Percentiles rank a stretch among this genome's conserved stretches.
phyloP scores from a whole-genome alignment of 2,797 vertebrate species.

The Danio albolineatus region DNA sequence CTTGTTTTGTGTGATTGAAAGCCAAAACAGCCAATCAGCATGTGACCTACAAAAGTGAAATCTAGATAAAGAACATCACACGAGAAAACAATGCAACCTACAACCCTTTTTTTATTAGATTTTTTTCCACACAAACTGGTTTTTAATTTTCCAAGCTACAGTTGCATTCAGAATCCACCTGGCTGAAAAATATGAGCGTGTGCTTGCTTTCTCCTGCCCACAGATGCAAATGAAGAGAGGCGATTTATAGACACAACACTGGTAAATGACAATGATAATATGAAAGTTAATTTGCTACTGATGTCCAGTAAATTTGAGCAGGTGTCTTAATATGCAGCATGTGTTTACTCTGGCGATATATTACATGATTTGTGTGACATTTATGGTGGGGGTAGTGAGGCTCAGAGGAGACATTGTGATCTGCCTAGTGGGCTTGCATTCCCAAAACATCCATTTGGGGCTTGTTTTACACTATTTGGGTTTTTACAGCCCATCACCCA shows the following conservation, averaged over 20 bases:
- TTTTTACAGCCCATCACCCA: slow-evolving; percentile 75
- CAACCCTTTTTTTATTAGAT: no score
- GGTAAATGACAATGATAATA: slow-evolving; percentile 78
- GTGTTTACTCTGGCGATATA: slow-evolving; percentile 72
- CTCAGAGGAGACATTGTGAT: slow-evolving; percentile 81
- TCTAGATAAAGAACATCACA: no score
- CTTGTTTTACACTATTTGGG: slow-evolving; percentile 76
- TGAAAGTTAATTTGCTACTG: slow-evolving; percentile 73
- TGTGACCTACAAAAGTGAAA: no score
- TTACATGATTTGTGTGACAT: slow-evolving; percentile 76
- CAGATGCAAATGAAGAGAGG: slow-evolving; percentile 68
- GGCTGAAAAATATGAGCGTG: neutral
- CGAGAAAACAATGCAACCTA: no score
- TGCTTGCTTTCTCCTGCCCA: slow-evolving; percentile 47
- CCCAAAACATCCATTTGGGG: slow-evolving; percentile 76
- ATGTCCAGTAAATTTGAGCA: slow-evolving; percentile 77
- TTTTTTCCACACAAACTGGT: no score
- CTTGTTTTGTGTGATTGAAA: no score
- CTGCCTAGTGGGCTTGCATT: slow-evolving; percentile 74
- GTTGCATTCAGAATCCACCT: slow-evolving; percentile 4
- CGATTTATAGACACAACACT: slow-evolving; percentile 71
- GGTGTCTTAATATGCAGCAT: slow-evolving; percentile 72
- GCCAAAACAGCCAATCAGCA: no score
- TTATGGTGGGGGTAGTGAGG: slow-evolving; percentile 78
- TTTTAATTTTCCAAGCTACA: neutral